Evolutionary conservation across 1,140 invertebrate species (phyloP), one percentile per base, ranked within the genome.

Genomic region (Cecropterus lyciades): DNA sequence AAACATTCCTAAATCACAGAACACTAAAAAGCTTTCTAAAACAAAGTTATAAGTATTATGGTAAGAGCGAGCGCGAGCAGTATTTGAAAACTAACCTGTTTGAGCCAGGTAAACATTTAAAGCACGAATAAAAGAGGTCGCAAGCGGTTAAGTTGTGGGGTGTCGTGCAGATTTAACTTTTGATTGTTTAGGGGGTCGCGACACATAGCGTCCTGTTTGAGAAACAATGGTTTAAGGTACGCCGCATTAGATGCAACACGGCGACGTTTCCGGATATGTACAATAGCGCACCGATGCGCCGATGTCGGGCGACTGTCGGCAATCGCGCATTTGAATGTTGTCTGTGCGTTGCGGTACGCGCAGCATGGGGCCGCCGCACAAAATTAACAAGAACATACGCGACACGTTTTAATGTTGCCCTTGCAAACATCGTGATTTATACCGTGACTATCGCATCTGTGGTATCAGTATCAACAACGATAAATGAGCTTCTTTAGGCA

Each of bases 331-430:
- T 74, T 75, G 62, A 80, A 83, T 80, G 70, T 75, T 76, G 77
- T 77, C 70, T 62, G 51, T 67, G 68, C 66, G 60, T 55, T 65
- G 33, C 33, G 4, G 33, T 37, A 10, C 69, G 66, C 63, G 55
- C 85, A 82, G 82, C 83, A 65, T 79, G 85, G 55, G 77, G 69
- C 69, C 74, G 52, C 40, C 30, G 63, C 30, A 59, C 20, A 67
- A 73, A 81, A 80, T 85, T 85, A 86, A 80, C 84, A 79, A 57
- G 75, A 72, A 80, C 79, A 75, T 79, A 71, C 73, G 80, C 76
- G 78, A 85, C 80, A 81, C 73, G 68, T 69, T 70, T 80, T 82
- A 83, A 77, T 82, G 75, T 83, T 70, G 74, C 79, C 72, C 59
- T 68, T 71, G 73, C 67, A 64, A 79, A 82, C 72, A 69, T 71